A percentile compares a stretch with the other conserved stretches of the same genome.
Evolutionary conservation across 2,113 vertebrate genomes (phyloP).

Genomic region (Alaudala cheleensis): DNA sequence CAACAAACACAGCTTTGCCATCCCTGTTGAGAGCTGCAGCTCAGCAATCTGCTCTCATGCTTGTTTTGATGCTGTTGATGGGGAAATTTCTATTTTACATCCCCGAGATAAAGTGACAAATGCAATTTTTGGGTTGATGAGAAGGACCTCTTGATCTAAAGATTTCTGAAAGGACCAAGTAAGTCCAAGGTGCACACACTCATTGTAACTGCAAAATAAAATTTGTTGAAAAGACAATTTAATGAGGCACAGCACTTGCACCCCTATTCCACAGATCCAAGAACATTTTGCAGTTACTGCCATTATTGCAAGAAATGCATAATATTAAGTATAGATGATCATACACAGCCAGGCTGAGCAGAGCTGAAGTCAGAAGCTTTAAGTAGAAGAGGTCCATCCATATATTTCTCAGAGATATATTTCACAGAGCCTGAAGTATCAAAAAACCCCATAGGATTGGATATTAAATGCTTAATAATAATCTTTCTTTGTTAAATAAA

Average conservation of each 20-base stretch:
- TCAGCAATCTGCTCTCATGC: fast-evolving
- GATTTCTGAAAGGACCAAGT: neutral
- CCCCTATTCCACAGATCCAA: neutral
- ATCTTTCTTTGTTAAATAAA: neutral
- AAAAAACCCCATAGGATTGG: neutral
- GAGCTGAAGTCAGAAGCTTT: neutral
- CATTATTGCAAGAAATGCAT: neutral
- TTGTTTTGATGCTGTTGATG: neutral
- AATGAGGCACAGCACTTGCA: neutral
- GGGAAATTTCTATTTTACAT: neutral
- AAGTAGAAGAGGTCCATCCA: neutral
- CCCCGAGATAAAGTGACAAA: neutral
- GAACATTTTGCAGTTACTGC: neutral
- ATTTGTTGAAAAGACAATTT: neutral
- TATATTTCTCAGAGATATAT: neutral
- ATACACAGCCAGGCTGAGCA: neutral
- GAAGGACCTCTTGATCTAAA: neutral
- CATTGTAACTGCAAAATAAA: neutral
- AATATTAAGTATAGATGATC: neutral
- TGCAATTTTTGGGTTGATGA: neutral
- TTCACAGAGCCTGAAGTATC: neutral
- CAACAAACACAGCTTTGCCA: neutral
- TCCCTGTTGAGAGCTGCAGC: neutral
- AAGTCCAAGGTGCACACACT: fast-evolving
- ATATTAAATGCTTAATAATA: neutral